Conservation (phyloP, 2,113 vertebrate genomes). For the Boleophthalmus pectinirostris region DNA sequence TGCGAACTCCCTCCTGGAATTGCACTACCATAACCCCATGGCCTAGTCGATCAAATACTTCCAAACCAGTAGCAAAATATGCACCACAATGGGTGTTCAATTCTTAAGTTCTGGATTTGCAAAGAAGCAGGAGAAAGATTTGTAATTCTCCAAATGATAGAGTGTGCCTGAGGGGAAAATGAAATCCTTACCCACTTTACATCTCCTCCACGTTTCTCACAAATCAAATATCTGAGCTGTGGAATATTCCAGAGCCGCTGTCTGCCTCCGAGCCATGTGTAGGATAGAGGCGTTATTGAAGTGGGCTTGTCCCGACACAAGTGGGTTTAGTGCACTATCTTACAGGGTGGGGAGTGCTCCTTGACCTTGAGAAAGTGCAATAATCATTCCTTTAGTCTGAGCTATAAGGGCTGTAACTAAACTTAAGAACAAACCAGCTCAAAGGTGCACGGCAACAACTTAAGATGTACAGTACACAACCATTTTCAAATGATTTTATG, state of each 20-base stretch:
- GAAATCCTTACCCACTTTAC: constrained; percentile 14
- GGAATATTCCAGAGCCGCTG: constrained; percentile 4
- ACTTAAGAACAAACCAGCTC: background rate
- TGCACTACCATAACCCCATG: background rate
- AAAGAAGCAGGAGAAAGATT: background rate
- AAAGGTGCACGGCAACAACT: background rate
- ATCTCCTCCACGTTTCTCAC: constrained; percentile 1
- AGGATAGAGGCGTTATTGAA: constrained; percentile 11
- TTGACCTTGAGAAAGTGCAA: constrained; percentile 10
- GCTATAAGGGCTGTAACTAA: background rate
- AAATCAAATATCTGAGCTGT: constrained; percentile 13
- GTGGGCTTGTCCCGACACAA: constrained; percentile 11
- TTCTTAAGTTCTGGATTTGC: background rate
- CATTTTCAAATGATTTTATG: too few relatives aligned
- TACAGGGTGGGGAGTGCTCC: constrained; percentile 5
- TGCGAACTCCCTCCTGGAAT: background rate
- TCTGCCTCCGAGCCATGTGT: constrained; percentile 8
- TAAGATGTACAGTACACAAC: background rate
- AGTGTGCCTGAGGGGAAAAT: constrained; percentile 12
- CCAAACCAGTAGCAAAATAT: background rate
- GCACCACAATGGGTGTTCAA: background rate
- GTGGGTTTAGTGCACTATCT: constrained; percentile 10
- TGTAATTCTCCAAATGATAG: constrained; percentile 16
- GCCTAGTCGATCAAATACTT: background rate
- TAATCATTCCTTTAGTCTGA: background rate